A percentile compares a stretch with the other conserved stretches of the same genome.
phyloP scores from a whole-genome alignment of 2,797 vertebrate species.

The Sparus aurata region DNA sequence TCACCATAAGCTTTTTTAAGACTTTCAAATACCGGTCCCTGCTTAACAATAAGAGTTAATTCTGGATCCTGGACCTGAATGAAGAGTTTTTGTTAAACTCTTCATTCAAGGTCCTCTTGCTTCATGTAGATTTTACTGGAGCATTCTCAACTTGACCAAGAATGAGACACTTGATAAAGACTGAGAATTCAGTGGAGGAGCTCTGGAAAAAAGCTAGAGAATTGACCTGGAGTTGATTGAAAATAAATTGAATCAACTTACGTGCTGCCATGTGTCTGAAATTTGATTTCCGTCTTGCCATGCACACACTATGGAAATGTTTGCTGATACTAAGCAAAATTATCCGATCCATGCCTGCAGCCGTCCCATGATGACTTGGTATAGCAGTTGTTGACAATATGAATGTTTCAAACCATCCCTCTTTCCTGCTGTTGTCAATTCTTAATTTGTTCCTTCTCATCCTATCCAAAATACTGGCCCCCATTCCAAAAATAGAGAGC shows the following conservation, averaged over 20 bases:
- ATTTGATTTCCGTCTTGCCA: background rate
- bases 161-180: too few species aligned
- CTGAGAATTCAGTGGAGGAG: too few species aligned
- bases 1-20: too few species aligned
- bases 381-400: background rate
- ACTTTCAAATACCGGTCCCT: too few species aligned
- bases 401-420: background rate
- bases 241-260: background rate
- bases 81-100: too few species aligned
- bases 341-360: background rate
- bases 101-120: background rate
- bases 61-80: too few species aligned
- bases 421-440: conserved; percentile 15
- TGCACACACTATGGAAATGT: background rate
- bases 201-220: background rate
- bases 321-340: conserved; percentile 17
- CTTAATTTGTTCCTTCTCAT: conserved; percentile 13
- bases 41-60: too few species aligned
- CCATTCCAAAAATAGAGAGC: background rate
- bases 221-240: background rate
- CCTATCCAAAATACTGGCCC: background rate
- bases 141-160: too few species aligned
- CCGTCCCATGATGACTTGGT: background rate
- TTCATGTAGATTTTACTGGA: background rate
- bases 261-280: background rate